Evolutionary conservation across 2,113 vertebrate genomes (phyloP).

Genomic region (Tapirus terrestris): DNA sequence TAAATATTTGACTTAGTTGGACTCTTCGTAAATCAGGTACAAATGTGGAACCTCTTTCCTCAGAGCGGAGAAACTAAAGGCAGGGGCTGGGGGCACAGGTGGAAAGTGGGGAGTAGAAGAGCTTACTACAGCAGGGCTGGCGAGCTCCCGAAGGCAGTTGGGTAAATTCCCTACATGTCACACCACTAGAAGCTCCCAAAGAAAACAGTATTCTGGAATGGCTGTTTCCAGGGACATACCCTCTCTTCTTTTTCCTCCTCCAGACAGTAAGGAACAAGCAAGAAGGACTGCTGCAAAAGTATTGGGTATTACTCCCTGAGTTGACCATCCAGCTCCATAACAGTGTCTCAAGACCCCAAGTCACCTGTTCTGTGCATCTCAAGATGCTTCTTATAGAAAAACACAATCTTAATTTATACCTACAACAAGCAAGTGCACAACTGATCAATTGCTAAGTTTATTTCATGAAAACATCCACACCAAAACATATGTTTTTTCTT

Average conservation of each 20-base stretch:
- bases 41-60: not conserved
- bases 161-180: not conserved
- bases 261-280: not conserved
- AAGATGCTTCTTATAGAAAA: not conserved
- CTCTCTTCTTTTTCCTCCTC: not conserved
- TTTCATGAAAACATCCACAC: constrained; percentile 26
- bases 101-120: not conserved
- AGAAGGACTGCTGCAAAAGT: not conserved
- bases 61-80: not conserved
- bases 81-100: not conserved
- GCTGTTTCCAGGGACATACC: not conserved
- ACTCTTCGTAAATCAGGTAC: not conserved
- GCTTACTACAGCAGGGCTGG: not conserved
- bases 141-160: not conserved
- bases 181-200: not conserved
- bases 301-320: not conserved
- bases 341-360: not conserved
- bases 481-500: not conserved
- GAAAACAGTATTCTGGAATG: not conserved
- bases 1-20: not conserved
- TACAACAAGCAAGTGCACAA: not conserved
- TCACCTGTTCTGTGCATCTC: not conserved
- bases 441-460: not conserved
- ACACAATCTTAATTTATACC: not conserved
- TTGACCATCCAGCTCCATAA: not conserved